A percentile compares a stretch with the other conserved stretches of the same genome.
phyloP scores from a whole-genome alignment of 2,888 invertebrate genomes.

The Callyntrura guangdongensis region DNA sequence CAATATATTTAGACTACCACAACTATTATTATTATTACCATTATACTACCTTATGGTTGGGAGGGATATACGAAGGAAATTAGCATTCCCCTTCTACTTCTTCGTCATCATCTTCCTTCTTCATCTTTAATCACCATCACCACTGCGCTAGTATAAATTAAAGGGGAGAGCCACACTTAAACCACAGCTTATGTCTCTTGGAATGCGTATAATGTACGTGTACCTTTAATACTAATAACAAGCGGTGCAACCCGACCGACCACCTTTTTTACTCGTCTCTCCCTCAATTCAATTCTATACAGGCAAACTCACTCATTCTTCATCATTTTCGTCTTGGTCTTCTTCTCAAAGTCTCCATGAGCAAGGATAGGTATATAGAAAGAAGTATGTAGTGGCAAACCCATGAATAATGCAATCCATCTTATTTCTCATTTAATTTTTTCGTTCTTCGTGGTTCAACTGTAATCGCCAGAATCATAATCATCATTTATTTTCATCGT shows the following conservation, averaged over 20 bases:
- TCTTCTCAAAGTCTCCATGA: conserved; percentile 24
- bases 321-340: background rate
- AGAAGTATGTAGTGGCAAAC: conserved; percentile 36
- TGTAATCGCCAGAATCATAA: conserved; percentile 41
- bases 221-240: conserved; percentile 64
- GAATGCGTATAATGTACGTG: conserved; percentile 67
- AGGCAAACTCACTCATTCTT: background rate
- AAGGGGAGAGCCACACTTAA: conserved; percentile 65
- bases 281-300: too few relatives aligned
- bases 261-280: conserved; percentile 61
- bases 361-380: background rate
- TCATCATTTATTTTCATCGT: conserved; percentile 22
- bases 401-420: conserved; percentile 71
- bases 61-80: conserved; percentile 52
- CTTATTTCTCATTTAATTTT: conserved; percentile 74
- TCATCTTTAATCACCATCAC: conserved; percentile 28
- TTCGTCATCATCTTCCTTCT: background rate
- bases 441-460: conserved; percentile 41
- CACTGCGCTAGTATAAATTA: conserved; percentile 63
- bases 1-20: conserved; percentile 38
- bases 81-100: conserved; percentile 39
- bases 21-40: conserved; percentile 43
- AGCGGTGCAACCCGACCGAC: conserved; percentile 68
- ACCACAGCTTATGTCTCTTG: conserved; percentile 63
- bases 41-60: conserved; percentile 50